A percentile compares a stretch with the other conserved stretches of the same genome.
These are phyloP conservation scores for Pardalotus punctatus DNA, from an alignment of 2,113 vertebrate species.

Conservation along the genomic window DNA sequence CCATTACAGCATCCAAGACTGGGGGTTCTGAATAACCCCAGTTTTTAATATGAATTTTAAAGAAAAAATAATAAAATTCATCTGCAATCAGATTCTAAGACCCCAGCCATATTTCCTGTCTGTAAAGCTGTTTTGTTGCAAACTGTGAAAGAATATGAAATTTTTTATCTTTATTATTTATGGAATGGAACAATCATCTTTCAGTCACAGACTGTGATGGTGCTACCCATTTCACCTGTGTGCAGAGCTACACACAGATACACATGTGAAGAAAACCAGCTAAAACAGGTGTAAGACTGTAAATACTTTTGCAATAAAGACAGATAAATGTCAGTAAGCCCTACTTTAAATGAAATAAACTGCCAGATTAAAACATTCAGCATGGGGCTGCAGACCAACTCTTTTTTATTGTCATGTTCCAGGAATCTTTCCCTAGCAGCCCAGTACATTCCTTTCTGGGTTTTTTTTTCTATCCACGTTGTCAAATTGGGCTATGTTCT, in stretches of 20 bases:
- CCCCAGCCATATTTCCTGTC: not conserved
- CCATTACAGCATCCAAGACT: not conserved
- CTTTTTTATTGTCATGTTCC: not conserved
- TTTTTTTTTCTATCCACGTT: not conserved
- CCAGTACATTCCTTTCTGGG: not conserved
- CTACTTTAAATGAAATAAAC: not conserved
- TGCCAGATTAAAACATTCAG: not conserved
- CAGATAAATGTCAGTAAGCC: not conserved
- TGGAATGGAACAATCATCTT: not conserved
- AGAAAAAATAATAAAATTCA: not conserved
- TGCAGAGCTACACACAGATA: not conserved
- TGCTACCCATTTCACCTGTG: not conserved
- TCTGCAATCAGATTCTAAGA: not conserved
- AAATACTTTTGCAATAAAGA: not conserved
- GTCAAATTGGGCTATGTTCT: not conserved
- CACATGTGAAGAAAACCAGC: not conserved
- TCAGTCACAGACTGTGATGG: not conserved
- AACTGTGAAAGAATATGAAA: not conserved
- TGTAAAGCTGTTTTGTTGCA: not conserved
- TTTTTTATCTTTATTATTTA: not conserved
- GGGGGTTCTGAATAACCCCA: not conserved
- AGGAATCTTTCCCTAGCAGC: not conserved
- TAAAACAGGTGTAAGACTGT: not conserved
- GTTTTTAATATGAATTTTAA: not conserved
- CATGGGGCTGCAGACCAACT: not conserved